Percentiles rank a stretch among this genome's conserved stretches.
Evolutionary conservation across 2,797 vertebrate genomes (phyloP).

Genomic region (Enteromius radiatus): DNA sequence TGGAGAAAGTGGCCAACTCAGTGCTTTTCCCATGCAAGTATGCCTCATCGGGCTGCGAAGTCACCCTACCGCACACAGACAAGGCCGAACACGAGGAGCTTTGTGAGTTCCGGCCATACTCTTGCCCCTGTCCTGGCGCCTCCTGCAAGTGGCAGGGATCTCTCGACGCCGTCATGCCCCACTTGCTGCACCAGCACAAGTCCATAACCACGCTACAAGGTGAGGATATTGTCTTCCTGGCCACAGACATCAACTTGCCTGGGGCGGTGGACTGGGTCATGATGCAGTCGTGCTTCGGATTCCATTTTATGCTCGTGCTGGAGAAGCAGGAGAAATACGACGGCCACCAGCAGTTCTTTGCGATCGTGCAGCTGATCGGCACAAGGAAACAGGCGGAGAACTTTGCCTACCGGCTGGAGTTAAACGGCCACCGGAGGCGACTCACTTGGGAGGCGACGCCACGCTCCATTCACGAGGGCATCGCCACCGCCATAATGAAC

Average conservation of each 20-base stretch:
- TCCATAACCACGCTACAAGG: slow-evolving; percentile 97
- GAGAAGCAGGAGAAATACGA: slow-evolving; percentile 72
- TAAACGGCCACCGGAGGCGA: slow-evolving; percentile 81
- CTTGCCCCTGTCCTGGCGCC: slow-evolving; percentile 94
- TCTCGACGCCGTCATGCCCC: slow-evolving; percentile 96
- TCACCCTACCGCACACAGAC: slow-evolving; percentile 81
- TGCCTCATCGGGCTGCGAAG: slow-evolving; percentile 93
- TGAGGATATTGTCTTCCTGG: slow-evolving; percentile 97
- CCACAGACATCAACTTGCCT: slow-evolving; percentile 97
- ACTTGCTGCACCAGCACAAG: slow-evolving; percentile 98
- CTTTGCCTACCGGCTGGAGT: slow-evolving; percentile 83
- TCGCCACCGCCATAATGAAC: slow-evolving; percentile 83
- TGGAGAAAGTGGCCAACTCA: slow-evolving; percentile 99
- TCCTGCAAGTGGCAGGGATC: slow-evolving; percentile 98
- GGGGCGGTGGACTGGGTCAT: slow-evolving; percentile 98
- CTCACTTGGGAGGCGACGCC: slow-evolving; percentile 85
- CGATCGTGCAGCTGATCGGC: slow-evolving; percentile 82
- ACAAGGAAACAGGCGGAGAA: slow-evolving; percentile 81
- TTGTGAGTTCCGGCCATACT: slow-evolving; percentile 96
- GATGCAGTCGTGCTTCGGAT: slow-evolving; percentile 99
- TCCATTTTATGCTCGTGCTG: slow-evolving; percentile 85
- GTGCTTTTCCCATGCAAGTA: slow-evolving; percentile 99
- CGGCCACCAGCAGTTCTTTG: slow-evolving; percentile 85
- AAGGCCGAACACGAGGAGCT: slow-evolving; percentile 92
- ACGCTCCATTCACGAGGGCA: slow-evolving; percentile 82